Conservation (phyloP, 2,113 vertebrate genomes). For the Nyctereutes procyonoides region DNA sequence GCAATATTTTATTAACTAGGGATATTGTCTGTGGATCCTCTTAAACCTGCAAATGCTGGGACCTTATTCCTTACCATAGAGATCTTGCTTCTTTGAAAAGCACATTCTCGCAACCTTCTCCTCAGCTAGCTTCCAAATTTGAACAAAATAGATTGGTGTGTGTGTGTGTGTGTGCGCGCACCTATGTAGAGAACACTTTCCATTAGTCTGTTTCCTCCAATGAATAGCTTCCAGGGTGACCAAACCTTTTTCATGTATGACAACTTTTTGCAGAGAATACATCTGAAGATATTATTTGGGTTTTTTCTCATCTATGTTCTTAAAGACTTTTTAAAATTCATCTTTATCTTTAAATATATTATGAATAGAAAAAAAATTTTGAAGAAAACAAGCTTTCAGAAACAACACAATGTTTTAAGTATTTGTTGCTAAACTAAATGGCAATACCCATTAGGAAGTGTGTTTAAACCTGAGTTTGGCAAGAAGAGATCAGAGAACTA, state of each 20-base stretch:
- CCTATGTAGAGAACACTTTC: neutral
- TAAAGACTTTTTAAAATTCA: neutral
- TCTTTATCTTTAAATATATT: neutral
- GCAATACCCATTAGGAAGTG: neutral
- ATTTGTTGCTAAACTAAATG: conserved; percentile 4
- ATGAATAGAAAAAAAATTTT: neutral
- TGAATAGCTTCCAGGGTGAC: neutral
- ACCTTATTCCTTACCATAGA: too few relatives aligned
- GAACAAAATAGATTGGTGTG: neutral
- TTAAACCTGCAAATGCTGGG: neutral
- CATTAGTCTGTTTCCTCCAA: neutral
- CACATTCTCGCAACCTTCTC: neutral
- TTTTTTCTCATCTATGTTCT: neutral
- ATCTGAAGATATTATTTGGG: neutral
- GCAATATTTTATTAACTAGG: neutral
- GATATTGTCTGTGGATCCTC: neutral
- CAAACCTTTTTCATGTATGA: neutral
- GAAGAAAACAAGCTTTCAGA: neutral
- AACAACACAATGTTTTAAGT: neutral
- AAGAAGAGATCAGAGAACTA: neutral
- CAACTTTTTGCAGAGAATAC: neutral
- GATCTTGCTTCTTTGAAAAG: neutral
- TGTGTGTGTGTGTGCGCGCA: accelerated
- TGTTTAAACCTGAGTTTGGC: neutral
- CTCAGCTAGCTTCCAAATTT: neutral